These are phyloP conservation scores for Megathymus violae DNA, from an alignment of 1,140 invertebrate genomes.

Conservation along the genomic window DNA sequence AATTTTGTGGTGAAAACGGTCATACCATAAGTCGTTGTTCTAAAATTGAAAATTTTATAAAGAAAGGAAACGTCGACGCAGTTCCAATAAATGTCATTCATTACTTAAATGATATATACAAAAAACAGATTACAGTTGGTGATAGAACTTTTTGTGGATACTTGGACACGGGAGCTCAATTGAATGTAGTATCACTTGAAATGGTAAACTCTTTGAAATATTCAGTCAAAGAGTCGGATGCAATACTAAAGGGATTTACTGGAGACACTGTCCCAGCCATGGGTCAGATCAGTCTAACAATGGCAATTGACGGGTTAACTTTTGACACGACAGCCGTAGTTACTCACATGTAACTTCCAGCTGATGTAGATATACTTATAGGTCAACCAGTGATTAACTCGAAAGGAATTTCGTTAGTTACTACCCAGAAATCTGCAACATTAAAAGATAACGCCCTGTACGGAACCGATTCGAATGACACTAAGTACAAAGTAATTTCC, in stretches of 20 bases:
- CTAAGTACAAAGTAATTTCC: too few relatives aligned
- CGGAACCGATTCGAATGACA: too few relatives aligned
- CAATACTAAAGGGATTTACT: conserved; percentile 22
- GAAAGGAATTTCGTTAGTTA: not conserved
- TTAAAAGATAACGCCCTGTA: not conserved
- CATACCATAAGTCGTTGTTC: not conserved
- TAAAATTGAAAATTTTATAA: not conserved
- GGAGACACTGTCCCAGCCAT: not conserved
- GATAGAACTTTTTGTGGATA: conserved; percentile 27
- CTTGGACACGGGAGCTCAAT: conserved; percentile 41
- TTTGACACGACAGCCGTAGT: not conserved
- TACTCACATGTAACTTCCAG: too few relatives aligned
- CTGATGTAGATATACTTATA: conserved; percentile 19
- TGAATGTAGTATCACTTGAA: conserved; percentile 29
- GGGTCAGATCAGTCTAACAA: not conserved
- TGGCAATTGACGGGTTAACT: conserved; percentile 3
- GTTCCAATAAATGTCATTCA: conserved; percentile 15
- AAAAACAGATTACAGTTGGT: conserved; percentile 36
- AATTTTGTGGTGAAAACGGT: not conserved
- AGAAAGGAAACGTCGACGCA: conserved; percentile 3
- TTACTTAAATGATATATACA: conserved; percentile 30
- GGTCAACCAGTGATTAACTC: conserved; percentile 26
- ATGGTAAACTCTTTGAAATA: not conserved
- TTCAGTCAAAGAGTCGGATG: not conserved
- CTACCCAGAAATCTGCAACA: not conserved